Percentiles rank a stretch among this genome's conserved stretches.
These are phyloP conservation scores for Poeciliopsis paucimaculata DNA, from an alignment of 2,797 vertebrate genomes.

Conservation along the genomic window DNA sequence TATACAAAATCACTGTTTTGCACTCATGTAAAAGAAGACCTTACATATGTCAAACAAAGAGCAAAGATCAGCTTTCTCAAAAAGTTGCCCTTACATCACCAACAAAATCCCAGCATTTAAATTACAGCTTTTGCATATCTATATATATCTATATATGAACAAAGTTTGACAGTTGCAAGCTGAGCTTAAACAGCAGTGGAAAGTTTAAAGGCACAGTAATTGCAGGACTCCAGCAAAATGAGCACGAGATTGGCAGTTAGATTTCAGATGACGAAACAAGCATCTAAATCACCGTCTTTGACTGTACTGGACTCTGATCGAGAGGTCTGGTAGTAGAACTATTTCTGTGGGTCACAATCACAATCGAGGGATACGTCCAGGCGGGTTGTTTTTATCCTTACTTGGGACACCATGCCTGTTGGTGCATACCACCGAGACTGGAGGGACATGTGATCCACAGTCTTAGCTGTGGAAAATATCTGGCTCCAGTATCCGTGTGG, in stretches of 20 bases:
- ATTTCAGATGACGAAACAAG: constrained; percentile 48
- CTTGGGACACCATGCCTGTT: constrained; percentile 38
- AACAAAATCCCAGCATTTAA: constrained; percentile 46
- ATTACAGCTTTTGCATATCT: constrained; percentile 63
- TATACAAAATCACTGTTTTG: constrained; percentile 45
- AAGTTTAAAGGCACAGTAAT: constrained; percentile 64
- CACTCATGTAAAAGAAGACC: constrained; percentile 23
- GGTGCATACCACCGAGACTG: constrained; percentile 63
- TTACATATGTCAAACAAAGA: constrained; percentile 59
- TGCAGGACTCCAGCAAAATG: constrained; percentile 61
- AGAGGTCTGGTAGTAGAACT: constrained; percentile 46
- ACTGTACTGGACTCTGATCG: constrained; percentile 53
- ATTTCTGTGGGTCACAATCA: constrained; percentile 56
- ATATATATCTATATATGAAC: constrained; percentile 63
- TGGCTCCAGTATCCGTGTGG: constrained; percentile 67
- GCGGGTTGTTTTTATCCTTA: constrained; percentile 51
- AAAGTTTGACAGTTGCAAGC: constrained; percentile 58
- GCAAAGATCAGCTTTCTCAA: constrained; percentile 55
- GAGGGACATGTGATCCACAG: constrained; percentile 56
- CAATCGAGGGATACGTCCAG: constrained; percentile 38
- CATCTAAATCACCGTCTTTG: constrained; percentile 34
- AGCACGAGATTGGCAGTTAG: constrained; percentile 52
- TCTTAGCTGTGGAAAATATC: constrained; percentile 62
- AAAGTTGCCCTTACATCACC: constrained; percentile 28
- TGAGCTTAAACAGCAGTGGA: constrained; percentile 54